phyloP scores from a whole-genome alignment of 1,140 invertebrate genomes.

The Phymorhynchus buccinoides region DNA sequence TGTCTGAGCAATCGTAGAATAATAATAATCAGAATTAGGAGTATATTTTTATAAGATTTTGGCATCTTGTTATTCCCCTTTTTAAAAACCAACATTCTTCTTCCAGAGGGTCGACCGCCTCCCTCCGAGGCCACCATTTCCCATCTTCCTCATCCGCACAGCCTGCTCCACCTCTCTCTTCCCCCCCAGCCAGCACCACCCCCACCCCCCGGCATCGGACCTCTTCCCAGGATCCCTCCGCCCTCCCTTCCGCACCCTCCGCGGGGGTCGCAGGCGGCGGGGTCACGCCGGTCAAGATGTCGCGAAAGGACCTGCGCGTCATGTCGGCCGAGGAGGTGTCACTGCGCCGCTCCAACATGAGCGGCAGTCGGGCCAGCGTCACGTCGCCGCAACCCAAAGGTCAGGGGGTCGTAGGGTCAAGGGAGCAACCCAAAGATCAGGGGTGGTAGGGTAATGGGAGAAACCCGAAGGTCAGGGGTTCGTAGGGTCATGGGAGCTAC shows the following conservation, averaged over 20 bases:
- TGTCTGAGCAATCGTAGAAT: too few species aligned
- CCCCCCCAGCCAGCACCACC: background rate
- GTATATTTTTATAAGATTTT: too few species aligned
- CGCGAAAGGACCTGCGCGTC: conserved; percentile 68
- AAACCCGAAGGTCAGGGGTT: background rate
- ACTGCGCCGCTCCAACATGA: conserved; percentile 66
- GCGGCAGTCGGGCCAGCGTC: conserved; percentile 50
- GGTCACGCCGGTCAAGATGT: conserved; percentile 69
- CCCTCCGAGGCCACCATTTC: background rate
- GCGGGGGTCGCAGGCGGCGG: conserved; percentile 34
- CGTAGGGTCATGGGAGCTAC: too few species aligned
- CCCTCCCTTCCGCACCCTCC: background rate
- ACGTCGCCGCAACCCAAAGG: conserved; percentile 54
- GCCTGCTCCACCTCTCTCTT: background rate
- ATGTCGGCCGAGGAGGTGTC: conserved; percentile 70
- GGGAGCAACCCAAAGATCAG: background rate
- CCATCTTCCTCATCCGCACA: background rate
- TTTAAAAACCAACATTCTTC: too few species aligned
- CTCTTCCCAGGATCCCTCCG: conserved; percentile 23
- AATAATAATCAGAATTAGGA: too few species aligned
- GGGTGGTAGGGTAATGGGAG: background rate
- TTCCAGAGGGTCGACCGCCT: conserved; percentile 11
- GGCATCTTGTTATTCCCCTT: too few species aligned
- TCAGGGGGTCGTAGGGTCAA: conserved; percentile 17
- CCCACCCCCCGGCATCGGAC: conserved; percentile 19